Evolutionary conservation across 1,140 invertebrate species (phyloP).

Genomic region (Orchestia grillus): DNA sequence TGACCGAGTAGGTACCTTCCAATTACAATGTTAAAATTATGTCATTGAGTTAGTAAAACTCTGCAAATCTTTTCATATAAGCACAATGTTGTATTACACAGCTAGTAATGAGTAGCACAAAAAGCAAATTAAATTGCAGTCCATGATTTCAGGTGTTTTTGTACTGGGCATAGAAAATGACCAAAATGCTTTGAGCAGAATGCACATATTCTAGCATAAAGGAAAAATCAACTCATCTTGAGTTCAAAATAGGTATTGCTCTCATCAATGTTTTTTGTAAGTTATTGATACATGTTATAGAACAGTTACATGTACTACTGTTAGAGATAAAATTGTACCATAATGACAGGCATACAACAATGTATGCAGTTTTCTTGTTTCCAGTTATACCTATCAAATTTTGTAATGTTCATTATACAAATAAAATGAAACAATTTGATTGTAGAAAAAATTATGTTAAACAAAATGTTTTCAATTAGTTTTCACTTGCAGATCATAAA

Average conservation of each 20-base stretch:
- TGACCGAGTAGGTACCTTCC: not conserved
- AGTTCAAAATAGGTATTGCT: not conserved
- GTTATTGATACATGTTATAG: not conserved
- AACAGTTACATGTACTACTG: not conserved
- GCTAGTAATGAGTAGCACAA: not conserved
- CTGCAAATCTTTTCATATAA: not conserved
- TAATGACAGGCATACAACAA: not conserved
- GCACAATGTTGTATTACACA: not conserved
- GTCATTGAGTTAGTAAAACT: not conserved
- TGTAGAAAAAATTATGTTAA: too few species aligned
- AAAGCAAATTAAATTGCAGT: not conserved
- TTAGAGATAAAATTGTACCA: not conserved
- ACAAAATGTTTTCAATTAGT: too few species aligned
- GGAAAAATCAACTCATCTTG: not conserved
- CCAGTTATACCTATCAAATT: not conserved
- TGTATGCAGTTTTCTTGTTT: not conserved
- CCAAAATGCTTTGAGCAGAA: not conserved
- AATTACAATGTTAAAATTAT: not conserved
- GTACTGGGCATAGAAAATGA: not conserved
- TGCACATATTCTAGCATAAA: not conserved
- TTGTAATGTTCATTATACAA: too few species aligned
- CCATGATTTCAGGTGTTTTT: not conserved
- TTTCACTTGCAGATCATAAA: too few species aligned
- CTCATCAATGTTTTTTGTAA: not conserved
- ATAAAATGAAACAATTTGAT: too few species aligned